phyloP scores from a whole-genome alignment of 2,113 vertebrate species.

The Sylvietta virens region DNA sequence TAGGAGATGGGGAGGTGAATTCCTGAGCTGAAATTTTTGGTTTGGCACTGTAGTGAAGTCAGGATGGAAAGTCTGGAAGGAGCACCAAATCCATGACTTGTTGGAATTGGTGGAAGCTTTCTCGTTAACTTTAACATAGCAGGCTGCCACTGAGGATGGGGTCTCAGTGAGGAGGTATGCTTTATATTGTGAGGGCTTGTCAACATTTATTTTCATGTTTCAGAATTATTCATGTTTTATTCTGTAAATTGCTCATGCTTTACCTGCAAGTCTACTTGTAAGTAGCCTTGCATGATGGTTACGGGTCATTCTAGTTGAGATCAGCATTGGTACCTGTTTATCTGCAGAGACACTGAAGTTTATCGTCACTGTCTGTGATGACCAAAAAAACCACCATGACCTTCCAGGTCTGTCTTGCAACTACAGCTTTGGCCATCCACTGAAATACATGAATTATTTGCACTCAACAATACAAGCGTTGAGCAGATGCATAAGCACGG shows the following conservation, averaged over 20 bases:
- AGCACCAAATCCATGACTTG: neutral
- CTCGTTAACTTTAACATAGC: neutral
- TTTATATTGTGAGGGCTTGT: neutral
- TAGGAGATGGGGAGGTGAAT: neutral
- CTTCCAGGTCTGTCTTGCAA: neutral
- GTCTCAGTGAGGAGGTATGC: neutral
- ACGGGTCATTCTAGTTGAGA: neutral
- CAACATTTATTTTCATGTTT: neutral
- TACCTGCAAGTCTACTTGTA: neutral
- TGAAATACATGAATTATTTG: neutral
- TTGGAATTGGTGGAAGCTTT: neutral
- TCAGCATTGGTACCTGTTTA: neutral
- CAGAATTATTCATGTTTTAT: neutral
- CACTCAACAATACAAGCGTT: accelerated
- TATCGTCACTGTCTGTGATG: neutral
- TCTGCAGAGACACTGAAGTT: neutral
- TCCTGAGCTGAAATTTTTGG: neutral
- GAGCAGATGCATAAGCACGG: accelerated
- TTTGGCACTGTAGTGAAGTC: neutral
- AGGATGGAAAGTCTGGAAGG: neutral
- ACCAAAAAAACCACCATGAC: neutral
- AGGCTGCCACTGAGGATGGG: neutral
- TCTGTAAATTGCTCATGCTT: neutral
- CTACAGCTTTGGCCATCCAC: neutral
- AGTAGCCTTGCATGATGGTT: neutral